These are phyloP conservation scores for Lepus oiostolus DNA, from an alignment of 2,797 vertebrate species.

Conservation along the genomic window DNA sequence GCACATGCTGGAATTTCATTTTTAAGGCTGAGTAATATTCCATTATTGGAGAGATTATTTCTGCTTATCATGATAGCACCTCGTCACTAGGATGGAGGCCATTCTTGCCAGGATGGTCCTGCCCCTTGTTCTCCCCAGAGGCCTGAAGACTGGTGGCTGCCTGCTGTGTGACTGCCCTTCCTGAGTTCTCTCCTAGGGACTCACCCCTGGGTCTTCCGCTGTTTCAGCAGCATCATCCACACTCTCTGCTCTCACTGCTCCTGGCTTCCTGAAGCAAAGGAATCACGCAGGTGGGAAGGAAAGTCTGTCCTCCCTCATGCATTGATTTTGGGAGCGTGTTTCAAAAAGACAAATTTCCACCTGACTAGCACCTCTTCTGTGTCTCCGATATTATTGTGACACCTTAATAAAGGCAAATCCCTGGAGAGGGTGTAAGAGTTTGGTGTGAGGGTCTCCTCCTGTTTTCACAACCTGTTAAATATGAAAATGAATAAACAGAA, in stretches of 20 bases:
- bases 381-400: neutral
- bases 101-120: too few relatives aligned
- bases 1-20: neutral
- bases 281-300: neutral
- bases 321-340: too few relatives aligned
- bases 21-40: neutral
- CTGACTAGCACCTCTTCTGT: neutral
- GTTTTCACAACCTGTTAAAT: neutral
- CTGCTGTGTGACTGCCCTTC: accelerated
- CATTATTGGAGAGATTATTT: neutral
- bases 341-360: neutral
- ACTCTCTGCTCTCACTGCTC: accelerated
- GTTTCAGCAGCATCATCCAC: accelerated
- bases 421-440: neutral
- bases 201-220: neutral
- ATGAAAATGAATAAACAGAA: neutral
- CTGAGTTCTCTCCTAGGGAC: too few relatives aligned
- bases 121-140: neutral
- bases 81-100: neutral
- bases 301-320: neutral
- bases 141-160: too few relatives aligned
- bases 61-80: too few relatives aligned
- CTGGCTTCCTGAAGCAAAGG: neutral
- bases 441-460: neutral
- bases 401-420: neutral